These are phyloP conservation scores for Typhlomys cinereus DNA, from an alignment of 2,113 vertebrate genomes.

Conservation along the genomic window DNA sequence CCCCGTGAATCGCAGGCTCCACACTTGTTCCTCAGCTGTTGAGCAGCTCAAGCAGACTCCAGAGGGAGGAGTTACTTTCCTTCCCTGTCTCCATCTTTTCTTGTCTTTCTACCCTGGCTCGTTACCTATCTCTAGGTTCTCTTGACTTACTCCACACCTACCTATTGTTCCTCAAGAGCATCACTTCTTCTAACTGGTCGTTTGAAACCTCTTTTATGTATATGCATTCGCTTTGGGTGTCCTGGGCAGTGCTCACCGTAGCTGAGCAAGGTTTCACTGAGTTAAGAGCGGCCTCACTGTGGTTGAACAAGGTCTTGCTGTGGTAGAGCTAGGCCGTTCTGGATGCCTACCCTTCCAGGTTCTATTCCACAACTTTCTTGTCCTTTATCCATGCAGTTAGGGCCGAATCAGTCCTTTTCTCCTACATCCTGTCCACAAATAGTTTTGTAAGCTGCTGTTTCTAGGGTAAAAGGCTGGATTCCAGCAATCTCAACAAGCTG, in stretches of 20 bases:
- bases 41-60: not conserved
- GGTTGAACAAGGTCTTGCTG: too few species aligned
- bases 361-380: not conserved
- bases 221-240: not conserved
- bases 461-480: not conserved
- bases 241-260: not conserved
- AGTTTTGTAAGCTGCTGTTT: not conserved
- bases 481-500: not conserved
- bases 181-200: not conserved
- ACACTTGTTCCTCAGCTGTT: not conserved
- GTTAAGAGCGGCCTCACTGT: too few species aligned
- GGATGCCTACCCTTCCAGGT: not conserved
- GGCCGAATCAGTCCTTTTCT: not conserved
- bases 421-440: not conserved
- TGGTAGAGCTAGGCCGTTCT: too few species aligned
- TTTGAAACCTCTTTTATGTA: not conserved
- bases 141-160: not conserved
- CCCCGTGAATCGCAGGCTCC: too few species aligned
- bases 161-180: not conserved
- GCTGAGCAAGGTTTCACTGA: too few species aligned
- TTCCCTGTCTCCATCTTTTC: not conserved
- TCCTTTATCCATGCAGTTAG: not conserved
- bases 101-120: not conserved
- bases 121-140: not conserved
- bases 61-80: not conserved